These are phyloP conservation scores for Hippoglossus hippoglossus DNA, from an alignment of 2,797 vertebrate genomes.

Conservation along the genomic window DNA sequence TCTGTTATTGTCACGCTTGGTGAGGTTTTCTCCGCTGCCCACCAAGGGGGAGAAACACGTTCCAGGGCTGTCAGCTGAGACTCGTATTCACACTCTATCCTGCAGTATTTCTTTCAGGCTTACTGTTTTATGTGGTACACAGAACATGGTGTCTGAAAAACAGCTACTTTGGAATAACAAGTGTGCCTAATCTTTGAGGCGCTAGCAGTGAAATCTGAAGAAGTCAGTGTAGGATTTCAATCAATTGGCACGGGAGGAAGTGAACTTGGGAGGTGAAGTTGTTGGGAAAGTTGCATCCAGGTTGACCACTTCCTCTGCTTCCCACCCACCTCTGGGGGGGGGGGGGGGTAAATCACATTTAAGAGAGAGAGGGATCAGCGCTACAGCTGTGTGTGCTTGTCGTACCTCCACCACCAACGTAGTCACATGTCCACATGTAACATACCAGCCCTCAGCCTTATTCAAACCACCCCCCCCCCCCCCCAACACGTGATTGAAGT, in stretches of 20 bases:
- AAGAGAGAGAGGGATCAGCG: constrained; percentile 31
- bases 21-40: constrained; percentile 66
- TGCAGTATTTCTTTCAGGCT: constrained; percentile 54
- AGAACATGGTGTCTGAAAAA: constrained; percentile 38
- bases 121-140: constrained; percentile 23
- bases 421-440: constrained; percentile 24
- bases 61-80: constrained; percentile 68
- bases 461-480: not conserved
- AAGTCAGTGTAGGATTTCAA: constrained; percentile 34
- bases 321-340: constrained; percentile 4
- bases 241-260: constrained; percentile 16
- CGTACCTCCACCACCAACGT: constrained; percentile 13
- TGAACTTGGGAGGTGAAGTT: constrained; percentile 31
- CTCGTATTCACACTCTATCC: constrained; percentile 54
- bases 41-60: constrained; percentile 55
- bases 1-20: constrained; percentile 74
- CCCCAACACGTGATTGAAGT: constrained; percentile 35
- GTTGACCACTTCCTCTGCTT: constrained; percentile 31
- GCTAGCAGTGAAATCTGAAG: constrained; percentile 36
- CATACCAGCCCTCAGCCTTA: constrained; percentile 8
- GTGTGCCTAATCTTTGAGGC: constrained; percentile 40
- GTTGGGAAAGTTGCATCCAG: constrained; percentile 36
- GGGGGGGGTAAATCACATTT: constrained; percentile 33
- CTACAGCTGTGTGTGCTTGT: constrained; percentile 64
- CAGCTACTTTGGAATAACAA: constrained; percentile 35